phyloP scores from a whole-genome alignment of 2,113 vertebrate species.

The Oenanthe melanoleuca region DNA sequence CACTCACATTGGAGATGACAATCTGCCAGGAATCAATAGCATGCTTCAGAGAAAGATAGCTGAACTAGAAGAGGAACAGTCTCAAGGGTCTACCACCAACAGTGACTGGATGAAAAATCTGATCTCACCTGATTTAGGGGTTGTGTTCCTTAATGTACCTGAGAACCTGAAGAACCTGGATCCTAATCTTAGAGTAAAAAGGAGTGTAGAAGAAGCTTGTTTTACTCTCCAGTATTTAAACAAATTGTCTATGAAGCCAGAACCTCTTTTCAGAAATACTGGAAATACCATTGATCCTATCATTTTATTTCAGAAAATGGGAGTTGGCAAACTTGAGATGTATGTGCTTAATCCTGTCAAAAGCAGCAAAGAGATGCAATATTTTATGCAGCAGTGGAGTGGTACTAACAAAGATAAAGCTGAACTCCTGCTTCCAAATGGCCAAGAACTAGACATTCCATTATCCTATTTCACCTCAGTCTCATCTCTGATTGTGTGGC shows the following conservation, averaged over 20 bases:
- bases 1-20: constrained; percentile 93
- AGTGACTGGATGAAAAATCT: constrained; percentile 98
- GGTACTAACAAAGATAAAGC: constrained; percentile 88
- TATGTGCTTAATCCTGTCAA: constrained; percentile 94
- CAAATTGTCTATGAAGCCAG: constrained; percentile 90
- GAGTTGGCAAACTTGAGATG: constrained; percentile 96
- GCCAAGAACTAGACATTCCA: constrained; percentile 90
- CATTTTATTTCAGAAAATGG: constrained; percentile 97
- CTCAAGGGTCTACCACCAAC: constrained; percentile 91
- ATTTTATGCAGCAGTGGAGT: constrained; percentile 96
- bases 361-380: constrained; percentile 93
- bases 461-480: constrained; percentile 90
- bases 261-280: constrained; percentile 85
- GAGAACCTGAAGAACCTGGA: constrained; percentile 87
- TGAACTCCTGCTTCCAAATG: constrained; percentile 85
- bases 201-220: constrained; percentile 87
- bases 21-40: constrained; percentile 94
- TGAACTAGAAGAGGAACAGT: constrained; percentile 93
- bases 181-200: constrained; percentile 83
- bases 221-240: constrained; percentile 89
- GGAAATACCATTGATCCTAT: constrained; percentile 89
- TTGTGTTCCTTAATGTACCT: constrained; percentile 93
- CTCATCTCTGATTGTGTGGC: constrained; percentile 95
- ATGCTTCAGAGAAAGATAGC: constrained; percentile 93
- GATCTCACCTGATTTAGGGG: constrained; percentile 94